Percentiles rank a stretch among this genome's conserved stretches.
Evolutionary conservation across 1,140 invertebrate genomes (phyloP).

Genomic region (Leguminivora glycinivorella): DNA sequence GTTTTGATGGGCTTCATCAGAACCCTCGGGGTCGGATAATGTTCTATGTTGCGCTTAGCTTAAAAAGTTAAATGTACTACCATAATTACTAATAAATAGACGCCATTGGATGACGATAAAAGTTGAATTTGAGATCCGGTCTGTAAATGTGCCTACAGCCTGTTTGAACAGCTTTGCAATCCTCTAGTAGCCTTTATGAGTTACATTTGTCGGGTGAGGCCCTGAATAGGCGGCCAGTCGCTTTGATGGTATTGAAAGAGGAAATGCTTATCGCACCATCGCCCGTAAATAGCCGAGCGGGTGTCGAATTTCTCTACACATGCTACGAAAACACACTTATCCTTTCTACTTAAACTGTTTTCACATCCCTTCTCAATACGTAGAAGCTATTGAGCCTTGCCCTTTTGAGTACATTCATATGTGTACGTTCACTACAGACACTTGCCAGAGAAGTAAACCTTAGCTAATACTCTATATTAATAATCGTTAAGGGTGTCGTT

Average conservation of each 20-base stretch:
- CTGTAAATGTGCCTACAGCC: slow-evolving; percentile 42
- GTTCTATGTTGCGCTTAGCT: slow-evolving; percentile 46
- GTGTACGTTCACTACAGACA: slow-evolving; percentile 36
- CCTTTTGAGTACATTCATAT: slow-evolving; percentile 47
- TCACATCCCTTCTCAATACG: slow-evolving; percentile 60
- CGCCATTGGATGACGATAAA: slow-evolving; percentile 19
- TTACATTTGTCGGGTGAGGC: slow-evolving; percentile 61
- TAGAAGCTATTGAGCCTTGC: slow-evolving; percentile 57
- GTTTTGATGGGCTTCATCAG: slow-evolving; percentile 65
- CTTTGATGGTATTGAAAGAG: slow-evolving; percentile 74
- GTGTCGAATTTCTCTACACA: slow-evolving; percentile 69
- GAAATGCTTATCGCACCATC: slow-evolving; percentile 75
- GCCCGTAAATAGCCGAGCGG: slow-evolving; percentile 68
- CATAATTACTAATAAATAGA: slow-evolving; percentile 30
- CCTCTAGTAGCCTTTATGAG: slow-evolving; percentile 59
- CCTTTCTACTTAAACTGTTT: slow-evolving; percentile 71
- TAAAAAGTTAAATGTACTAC: slow-evolving; percentile 40
- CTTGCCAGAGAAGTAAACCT: neutral
- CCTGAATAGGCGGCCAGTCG: slow-evolving; percentile 68
- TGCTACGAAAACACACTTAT: slow-evolving; percentile 71
- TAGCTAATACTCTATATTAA: neutral
- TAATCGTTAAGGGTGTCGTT: slow-evolving; percentile 16
- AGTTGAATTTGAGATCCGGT: slow-evolving; percentile 42
- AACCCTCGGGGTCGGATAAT: slow-evolving; percentile 48
- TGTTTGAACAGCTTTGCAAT: slow-evolving; percentile 49